These are phyloP conservation scores for Drosophila trapezifrons DNA, from an alignment of 1,140 invertebrate genomes.

Conservation along the genomic window DNA sequence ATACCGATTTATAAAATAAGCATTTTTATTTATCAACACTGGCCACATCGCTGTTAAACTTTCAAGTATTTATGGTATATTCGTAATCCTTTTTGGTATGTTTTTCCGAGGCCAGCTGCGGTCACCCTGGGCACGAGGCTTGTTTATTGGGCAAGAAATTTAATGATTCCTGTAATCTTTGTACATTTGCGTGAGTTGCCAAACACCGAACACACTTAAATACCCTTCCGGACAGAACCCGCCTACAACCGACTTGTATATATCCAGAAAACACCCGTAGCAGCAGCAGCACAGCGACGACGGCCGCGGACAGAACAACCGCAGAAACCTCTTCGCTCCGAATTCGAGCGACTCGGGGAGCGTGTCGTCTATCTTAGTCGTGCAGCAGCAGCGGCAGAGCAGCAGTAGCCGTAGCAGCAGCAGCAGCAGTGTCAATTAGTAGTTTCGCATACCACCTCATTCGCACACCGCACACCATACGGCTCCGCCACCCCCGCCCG, in stretches of 20 bases:
- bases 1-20: not conserved
- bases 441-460: slow-evolving; percentile 58
- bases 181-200: slow-evolving; percentile 68
- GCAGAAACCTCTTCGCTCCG: slow-evolving; percentile 45
- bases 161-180: slow-evolving; percentile 49
- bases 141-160: slow-evolving; percentile 52
- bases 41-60: not conserved
- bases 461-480: slow-evolving; percentile 17
- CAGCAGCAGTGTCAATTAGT: slow-evolving; percentile 66
- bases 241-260: slow-evolving; percentile 34
- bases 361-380: slow-evolving; percentile 58
- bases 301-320: slow-evolving; percentile 44
- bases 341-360: slow-evolving; percentile 37
- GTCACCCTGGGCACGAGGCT: slow-evolving; percentile 36
- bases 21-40: not conserved
- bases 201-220: slow-evolving; percentile 44
- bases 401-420: slow-evolving; percentile 22
- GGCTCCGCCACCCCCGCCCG: slow-evolving; percentile 19
- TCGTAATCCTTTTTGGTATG: slow-evolving; percentile 5
- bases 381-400: slow-evolving; percentile 55
- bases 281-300: slow-evolving; percentile 37
- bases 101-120: slow-evolving; percentile 3
- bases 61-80: slow-evolving; percentile 1
- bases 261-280: slow-evolving; percentile 43
- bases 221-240: not conserved